A percentile compares a stretch with the other conserved stretches of the same genome.
These are phyloP conservation scores for Yponomeuta plumbellus DNA, from an alignment of 2,888 invertebrate species.

Conservation along the genomic window DNA sequence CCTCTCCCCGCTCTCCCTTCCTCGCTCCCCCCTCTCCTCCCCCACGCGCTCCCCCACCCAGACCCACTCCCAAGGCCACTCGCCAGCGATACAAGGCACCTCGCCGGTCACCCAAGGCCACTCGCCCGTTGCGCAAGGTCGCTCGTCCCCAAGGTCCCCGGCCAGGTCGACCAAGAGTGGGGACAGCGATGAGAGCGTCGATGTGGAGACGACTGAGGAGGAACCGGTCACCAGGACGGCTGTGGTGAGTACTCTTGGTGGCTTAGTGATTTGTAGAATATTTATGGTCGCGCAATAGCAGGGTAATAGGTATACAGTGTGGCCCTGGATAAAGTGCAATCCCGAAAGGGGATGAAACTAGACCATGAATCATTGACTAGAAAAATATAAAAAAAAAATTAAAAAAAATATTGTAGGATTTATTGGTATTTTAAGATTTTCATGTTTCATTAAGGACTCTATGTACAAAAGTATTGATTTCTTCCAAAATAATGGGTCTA, in stretches of 20 bases:
- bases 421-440: too few species aligned
- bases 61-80: conserved; percentile 34
- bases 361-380: too few species aligned
- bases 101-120: neutral
- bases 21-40: conserved; percentile 31
- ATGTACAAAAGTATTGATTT: too few species aligned
- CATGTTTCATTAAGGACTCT: too few species aligned
- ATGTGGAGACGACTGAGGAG: conserved; percentile 91
- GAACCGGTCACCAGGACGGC: conserved; percentile 61
- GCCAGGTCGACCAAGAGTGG: conserved; percentile 67
- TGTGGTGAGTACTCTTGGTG: conserved; percentile 42
- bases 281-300: neutral
- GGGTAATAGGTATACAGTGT: too few species aligned
- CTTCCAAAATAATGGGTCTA: too few species aligned
- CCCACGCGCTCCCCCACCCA: conserved; percentile 31
- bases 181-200: conserved; percentile 88
- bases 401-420: too few species aligned
- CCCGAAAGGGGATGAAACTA: too few species aligned
- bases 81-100: neutral
- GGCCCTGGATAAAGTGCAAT: too few species aligned
- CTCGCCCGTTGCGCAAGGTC: conserved; percentile 13
- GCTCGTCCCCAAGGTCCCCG: conserved; percentile 41
- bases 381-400: too few species aligned
- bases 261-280: neutral
- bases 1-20: conserved; percentile 33